Evolutionary conservation across 2,113 vertebrate species (phyloP), one percentile per base, ranked within the genome.

Genomic region (Cyprinodon tularosa): DNA sequence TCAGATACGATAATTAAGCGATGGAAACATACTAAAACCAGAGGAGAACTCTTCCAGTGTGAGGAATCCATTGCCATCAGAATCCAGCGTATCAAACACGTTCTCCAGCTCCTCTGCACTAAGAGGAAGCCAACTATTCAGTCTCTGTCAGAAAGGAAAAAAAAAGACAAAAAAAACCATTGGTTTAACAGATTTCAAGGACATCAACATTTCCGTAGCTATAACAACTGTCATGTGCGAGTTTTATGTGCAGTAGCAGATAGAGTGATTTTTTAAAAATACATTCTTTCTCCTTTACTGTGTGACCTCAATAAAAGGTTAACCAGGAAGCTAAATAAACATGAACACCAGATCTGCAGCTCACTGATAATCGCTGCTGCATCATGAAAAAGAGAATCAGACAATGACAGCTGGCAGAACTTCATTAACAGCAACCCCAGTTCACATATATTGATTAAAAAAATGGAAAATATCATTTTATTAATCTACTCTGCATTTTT

Each of bases 1-100:
- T 57, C 37, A 22, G 14, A n/a, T 50, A 17, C 74, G 29, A 29
- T 29, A 29, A 29, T 29, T 29, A 39, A 1, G 1, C 7, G 57
- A 3, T 29, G 2, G 39, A 63, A 84, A 96, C 96, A 60, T 91
- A 99, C 97, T 96, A 64, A 99, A 97, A 88, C 97, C 96, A 3
- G 92, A 91, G 48, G 95, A 94, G 91, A 98, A 98, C 88, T 99
- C 98, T 6, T 96, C 92, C 12, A 93, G 93, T 2, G 96, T 97
- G 53, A 98, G 96, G 64, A 90, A 96, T 47, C 96, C 96, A 0
- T 98, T 98, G 80, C 94, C 89, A 62, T 99, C 97, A 0, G 95
- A 83, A 84, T 98, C 97, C 80, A 99, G 89, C 0, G 92, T 95
- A 76, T 96, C 94, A 66, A 99, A 99, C 12, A 96, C 97, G 14